Conservation (phyloP, 1,140 invertebrate genomes). For the Hestina assimilis region DNA sequence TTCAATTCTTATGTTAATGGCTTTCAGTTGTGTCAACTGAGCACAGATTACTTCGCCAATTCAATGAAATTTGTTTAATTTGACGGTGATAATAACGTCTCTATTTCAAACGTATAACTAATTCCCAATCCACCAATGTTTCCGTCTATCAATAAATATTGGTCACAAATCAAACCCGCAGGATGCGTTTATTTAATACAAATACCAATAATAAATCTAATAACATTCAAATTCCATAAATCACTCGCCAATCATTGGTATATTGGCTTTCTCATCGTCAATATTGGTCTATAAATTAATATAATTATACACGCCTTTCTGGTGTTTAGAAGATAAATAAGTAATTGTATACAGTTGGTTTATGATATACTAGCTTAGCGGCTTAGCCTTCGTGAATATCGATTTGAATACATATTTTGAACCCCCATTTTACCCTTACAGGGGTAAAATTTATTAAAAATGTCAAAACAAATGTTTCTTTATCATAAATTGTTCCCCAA, state of each 20-base stretch:
- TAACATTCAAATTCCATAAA: constrained; percentile 2
- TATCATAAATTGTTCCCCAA: too few species aligned
- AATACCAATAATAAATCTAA: constrained; percentile 1
- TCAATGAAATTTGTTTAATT: too few species aligned
- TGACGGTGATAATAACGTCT: too few species aligned
- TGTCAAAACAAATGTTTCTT: too few species aligned
- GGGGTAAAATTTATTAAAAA: too few species aligned
- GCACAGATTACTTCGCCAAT: too few species aligned
- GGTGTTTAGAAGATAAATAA: not conserved
- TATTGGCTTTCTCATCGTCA: not conserved
- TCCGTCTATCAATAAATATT: not conserved
- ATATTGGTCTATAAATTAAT: not conserved
- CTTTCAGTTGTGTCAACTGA: too few species aligned
- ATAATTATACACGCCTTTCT: not conserved
- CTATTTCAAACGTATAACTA: not conserved
- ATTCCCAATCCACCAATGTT: not conserved
- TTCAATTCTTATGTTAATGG: too few species aligned
- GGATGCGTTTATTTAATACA: not conserved
- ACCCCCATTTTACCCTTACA: too few species aligned
- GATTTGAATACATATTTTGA: too few species aligned
- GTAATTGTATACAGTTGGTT: not conserved
- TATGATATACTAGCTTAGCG: too few species aligned
- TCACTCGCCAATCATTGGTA: not conserved
- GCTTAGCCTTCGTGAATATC: too few species aligned
- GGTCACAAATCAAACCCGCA: not conserved